Base-by-base conservation (phyloP, 2,797 vertebrate species). In the Carduelis carduelis region DNA sequence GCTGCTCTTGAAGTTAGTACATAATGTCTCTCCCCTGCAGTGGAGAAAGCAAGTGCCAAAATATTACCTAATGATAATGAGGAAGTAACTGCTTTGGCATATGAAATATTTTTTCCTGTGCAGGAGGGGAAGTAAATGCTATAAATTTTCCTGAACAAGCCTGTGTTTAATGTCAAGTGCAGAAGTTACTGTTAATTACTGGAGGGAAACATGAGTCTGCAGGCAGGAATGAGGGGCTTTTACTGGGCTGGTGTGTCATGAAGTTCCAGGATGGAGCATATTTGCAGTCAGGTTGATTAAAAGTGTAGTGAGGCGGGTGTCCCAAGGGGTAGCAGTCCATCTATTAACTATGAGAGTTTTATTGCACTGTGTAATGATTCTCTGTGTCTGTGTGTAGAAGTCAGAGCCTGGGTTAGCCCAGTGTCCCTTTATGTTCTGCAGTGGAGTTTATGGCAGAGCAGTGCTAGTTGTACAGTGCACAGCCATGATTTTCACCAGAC, bases 81-180 rank as follows among this genome's bases (percentile, higher is more conserved):
- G 83, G 91, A 96, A 96, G 93, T 92, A 88, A 90, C 83, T 0
- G n/a, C 79, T 89, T 93, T 96, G 95, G 93, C 93, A 16, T 28
- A 91, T 83, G 93, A 79, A 95, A 37, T 95, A 92, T 89, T 96
- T 92, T 94, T 96, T 97, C 95, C 95, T 95, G 91, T 95, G 77
- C 63, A 13, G 28, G 66, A 93, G 70, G 44, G 95, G 95, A 97
- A 91, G 94, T 89, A 91, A 94, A 84, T 39, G 81, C 64, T 88
- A 77, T 95, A 95, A 91, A 94, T 95, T 96, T 95, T 96, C 83
- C 70, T 89, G 56, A 87, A 71, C 77, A 37, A 90, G 74, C 24
- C 80, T 70, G 79, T 87, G 89, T 85, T 96, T 93, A 93, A 96
- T 92, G 83, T 95, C 93, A 95, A 91, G 77, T 74, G 53, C 85